Base-by-base conservation (phyloP, 1,140 invertebrate species). In the Monomorium pharaonis region DNA sequence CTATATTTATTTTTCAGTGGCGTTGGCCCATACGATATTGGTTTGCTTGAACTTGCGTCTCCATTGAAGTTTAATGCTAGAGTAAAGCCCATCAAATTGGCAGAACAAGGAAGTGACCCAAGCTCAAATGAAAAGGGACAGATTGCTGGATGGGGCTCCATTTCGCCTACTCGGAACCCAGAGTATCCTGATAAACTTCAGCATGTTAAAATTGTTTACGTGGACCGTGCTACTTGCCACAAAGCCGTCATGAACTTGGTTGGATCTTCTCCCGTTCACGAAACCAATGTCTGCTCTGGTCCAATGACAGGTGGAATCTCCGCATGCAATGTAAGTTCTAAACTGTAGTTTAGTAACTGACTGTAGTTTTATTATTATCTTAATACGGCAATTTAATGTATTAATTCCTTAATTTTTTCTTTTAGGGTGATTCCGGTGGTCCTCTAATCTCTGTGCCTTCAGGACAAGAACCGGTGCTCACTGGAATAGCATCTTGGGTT, bases 401-500 rank as follows among this genome's bases (percentile, higher is more conserved):
- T 37, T 2, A 0, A 24, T 49, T 78, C 30, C 27, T n/a, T n/a
- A n/a, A n/a, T n/a, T n/a, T n/a, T n/a, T n/a, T n/a, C 9, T 85
- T 85, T 83, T 49, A 95, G 94, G 97, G 96, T 47, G 97, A 97
- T 88, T 97, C 96, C 10, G 97, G 97, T 30, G 96, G 97, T 54
- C 97, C 97, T 12, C 89, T 78, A 16, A 6, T 49, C 18, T 21
- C 30, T 1, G 27, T n/a, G n/a, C n/a, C n/a, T n/a, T n/a, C n/a
- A n/a, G n/a, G 14, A 67, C 0, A 14, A 9, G 37, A 67, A 24
- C 0, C 6, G 30, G 0, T 24, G 0, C 37, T 58, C 2, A 58
- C 7, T 21, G 78, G 97, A 27, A 93, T 98, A n/a, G 97, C 97
- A 0, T 98, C 97, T 2, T 98, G 97, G 97, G 97, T 97, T 16